Percentiles rank a stretch among this genome's conserved stretches.
phyloP scores from a whole-genome alignment of 2,797 vertebrate genomes.

The Macropodus opercularis region DNA sequence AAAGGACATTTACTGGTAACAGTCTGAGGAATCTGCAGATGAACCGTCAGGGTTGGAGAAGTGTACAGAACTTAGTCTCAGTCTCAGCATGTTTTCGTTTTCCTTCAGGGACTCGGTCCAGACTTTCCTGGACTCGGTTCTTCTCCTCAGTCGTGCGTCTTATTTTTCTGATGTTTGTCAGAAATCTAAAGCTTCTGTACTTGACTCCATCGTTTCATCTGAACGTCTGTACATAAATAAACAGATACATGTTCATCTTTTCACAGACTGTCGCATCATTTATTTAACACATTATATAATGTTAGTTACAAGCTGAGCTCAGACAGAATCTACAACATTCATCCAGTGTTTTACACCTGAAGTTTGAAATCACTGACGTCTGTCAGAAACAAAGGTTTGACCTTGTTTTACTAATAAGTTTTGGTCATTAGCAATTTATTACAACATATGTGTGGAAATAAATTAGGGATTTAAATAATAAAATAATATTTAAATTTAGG shows the following conservation, averaged over 20 bases:
- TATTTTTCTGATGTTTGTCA: constrained; percentile 52
- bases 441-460: too few species aligned
- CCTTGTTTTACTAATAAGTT: too few species aligned
- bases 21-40: constrained; percentile 36
- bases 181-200: constrained; percentile 59
- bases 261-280: constrained; percentile 29
- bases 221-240: constrained; percentile 77
- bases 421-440: too few species aligned
- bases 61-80: constrained; percentile 67
- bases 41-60: constrained; percentile 46
- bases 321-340: too few species aligned
- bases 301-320: too few species aligned
- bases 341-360: too few species aligned
- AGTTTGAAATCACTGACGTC: too few species aligned
- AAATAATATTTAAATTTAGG: too few species aligned
- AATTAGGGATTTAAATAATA: too few species aligned
- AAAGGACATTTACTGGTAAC: constrained; percentile 29
- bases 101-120: constrained; percentile 29
- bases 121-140: constrained; percentile 22
- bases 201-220: constrained; percentile 59
- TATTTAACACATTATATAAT: background rate
- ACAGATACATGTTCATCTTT: constrained; percentile 58
- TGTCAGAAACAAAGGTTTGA: too few species aligned
- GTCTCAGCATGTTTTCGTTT: constrained; percentile 62
- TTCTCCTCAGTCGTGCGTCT: constrained; percentile 39